Evolutionary conservation across 2,797 vertebrate species (phyloP), one percentile per base, ranked within the genome.

Genomic region (Oreortyx pictus): DNA sequence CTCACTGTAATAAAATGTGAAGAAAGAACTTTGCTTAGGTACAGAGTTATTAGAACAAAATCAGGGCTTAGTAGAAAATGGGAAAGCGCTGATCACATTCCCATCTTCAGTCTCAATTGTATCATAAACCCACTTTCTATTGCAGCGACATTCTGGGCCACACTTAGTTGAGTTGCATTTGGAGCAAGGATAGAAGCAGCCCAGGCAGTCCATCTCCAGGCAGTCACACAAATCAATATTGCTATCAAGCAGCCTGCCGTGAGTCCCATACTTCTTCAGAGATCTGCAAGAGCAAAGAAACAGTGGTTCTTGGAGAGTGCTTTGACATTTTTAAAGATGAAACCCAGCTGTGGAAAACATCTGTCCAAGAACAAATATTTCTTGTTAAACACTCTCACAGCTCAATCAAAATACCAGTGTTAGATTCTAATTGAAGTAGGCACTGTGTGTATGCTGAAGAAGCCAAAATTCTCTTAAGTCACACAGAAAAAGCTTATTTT

Each of bases 171-270:
- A 98, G 89, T 96, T 97, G 75, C 98, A 98, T 86, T 97, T 98
- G 67, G 97, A 95, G 22, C 98, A 98, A 15, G 98, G 97, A 90
- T 98, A 98, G 96, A 98, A 98, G 84, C 98, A 98, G 70, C 98
- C 98, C 65, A 96, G 79, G 78, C 98, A 98, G 75, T 95, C 97
- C 37, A 93, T 77, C 54, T 98, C 97, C n/a, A 98, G 84, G 72
- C 98, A 98, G 39, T 98, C 98, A 65, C 98, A 98, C 62, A 98
- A 93, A 81, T 98, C 98, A 0, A 59, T 18, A 1, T 88, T 91
- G 3, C 96, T 98, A 44, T 89, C 97, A 57, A 97, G 76, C 5
- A 98, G 93, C 50, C 79, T 93, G 52, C 98, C 98, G 0, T 88
- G 65, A 50, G 89, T 95, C 95, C 98, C 96, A 2, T 98, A 98